phyloP scores from a whole-genome alignment of 1,140 invertebrate species.

The Augochlora pura region DNA sequence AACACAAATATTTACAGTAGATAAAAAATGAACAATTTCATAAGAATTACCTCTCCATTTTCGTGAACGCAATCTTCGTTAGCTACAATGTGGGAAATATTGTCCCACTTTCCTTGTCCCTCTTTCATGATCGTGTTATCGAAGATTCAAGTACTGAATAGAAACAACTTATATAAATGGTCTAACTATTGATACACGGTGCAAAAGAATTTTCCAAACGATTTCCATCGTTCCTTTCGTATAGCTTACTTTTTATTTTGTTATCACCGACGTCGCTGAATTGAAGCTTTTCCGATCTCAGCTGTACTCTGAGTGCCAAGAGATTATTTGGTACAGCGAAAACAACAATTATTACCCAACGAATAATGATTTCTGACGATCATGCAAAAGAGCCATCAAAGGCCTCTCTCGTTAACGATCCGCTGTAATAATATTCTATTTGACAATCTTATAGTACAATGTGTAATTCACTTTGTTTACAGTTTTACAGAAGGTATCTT shows the following conservation, averaged over 20 bases:
- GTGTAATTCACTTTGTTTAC: too few relatives aligned
- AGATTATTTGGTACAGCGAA: not conserved
- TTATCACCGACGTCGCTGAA: not conserved
- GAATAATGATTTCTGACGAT: not conserved
- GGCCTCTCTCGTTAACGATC: not conserved
- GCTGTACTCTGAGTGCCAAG: not conserved
- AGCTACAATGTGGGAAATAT: slow-evolving; percentile 24
- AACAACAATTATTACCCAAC: not conserved
- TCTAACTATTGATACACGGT: not conserved
- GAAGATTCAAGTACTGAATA: not conserved
- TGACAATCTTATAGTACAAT: too few relatives aligned
- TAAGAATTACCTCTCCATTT: slow-evolving; percentile 57
- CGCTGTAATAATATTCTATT: too few relatives aligned
- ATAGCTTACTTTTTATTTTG: not conserved
- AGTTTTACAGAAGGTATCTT: too few relatives aligned
- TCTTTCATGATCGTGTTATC: slow-evolving; percentile 50
- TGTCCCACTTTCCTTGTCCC: slow-evolving; percentile 10
- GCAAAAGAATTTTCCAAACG: not conserved
- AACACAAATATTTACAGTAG: not conserved
- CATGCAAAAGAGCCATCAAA: not conserved
- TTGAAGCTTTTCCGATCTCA: not conserved
- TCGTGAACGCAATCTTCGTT: slow-evolving; percentile 55
- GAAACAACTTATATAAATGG: not conserved
- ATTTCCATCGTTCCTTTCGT: not conserved
- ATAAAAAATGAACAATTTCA: not conserved